These are phyloP conservation scores for Scaptomyza caliginosa DNA, from an alignment of 2,888 invertebrate species.

Conservation along the genomic window DNA sequence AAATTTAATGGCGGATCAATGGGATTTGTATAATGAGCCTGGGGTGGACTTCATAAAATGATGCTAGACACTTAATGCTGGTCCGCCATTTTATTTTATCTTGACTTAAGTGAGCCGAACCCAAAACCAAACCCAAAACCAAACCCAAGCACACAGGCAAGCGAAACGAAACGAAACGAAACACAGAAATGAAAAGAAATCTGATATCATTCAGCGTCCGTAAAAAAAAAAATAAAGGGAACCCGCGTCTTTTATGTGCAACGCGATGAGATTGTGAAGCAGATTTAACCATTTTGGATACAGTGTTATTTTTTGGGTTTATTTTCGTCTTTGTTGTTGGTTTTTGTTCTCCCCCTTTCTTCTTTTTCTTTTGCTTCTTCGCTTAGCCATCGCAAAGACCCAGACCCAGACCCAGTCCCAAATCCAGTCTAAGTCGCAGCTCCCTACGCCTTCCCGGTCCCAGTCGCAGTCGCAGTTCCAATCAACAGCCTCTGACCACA, in stretches of 20 bases:
- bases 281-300: conserved; percentile 75
- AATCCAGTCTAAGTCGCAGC: conserved; percentile 5
- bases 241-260: conserved; percentile 70
- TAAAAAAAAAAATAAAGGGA: conserved; percentile 61
- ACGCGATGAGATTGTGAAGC: conserved; percentile 69
- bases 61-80: conserved; percentile 45
- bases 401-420: conserved; percentile 14
- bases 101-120: conserved; percentile 35
- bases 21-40: conserved; percentile 71
- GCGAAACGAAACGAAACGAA: conserved; percentile 47
- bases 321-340: too few relatives aligned
- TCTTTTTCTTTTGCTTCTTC: conserved; percentile 10
- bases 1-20: conserved; percentile 74
- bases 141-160: conserved; percentile 27
- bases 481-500: conserved; percentile 51
- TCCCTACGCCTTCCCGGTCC: conserved; percentile 10
- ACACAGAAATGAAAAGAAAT: conserved; percentile 64
- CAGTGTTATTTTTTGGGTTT: conserved; percentile 45
- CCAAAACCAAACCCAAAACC: conserved; percentile 17
- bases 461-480: conserved; percentile 32
- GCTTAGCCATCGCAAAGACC: conserved; percentile 8
- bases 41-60: conserved; percentile 65
- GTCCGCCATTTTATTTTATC: conserved; percentile 64
- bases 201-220: conserved; percentile 73
- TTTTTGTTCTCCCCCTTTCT: not conserved